A percentile compares a stretch with the other conserved stretches of the same genome.
Conservation (phyloP, 2,888 invertebrate species). For the Drosophila pegasa region DNA sequence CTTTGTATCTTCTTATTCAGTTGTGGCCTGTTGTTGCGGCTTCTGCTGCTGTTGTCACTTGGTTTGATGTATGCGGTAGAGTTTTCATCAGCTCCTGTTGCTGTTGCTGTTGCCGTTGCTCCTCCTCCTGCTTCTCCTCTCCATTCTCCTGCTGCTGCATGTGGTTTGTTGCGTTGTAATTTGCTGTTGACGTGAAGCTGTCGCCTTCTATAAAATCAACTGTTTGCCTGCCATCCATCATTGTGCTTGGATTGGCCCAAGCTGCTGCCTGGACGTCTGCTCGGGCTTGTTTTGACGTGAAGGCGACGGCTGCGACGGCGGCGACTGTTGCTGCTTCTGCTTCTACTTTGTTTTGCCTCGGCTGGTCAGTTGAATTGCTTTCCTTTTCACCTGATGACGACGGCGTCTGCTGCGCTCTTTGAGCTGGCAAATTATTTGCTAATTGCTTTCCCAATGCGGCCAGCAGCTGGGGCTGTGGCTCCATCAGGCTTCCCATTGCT, state of each 20-base stretch:
- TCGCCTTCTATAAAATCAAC: conserved; percentile 80
- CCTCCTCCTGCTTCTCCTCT: conserved; percentile 8
- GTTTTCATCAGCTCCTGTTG: conserved; percentile 67
- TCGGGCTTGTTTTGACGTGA: conserved; percentile 71
- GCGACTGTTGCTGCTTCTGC: conserved; percentile 4
- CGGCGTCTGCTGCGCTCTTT: conserved; percentile 36
- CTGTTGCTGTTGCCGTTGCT: conserved; percentile 6
- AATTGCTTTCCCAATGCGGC: conserved; percentile 61
- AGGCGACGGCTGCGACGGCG: conserved; percentile 28
- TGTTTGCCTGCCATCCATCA: conserved; percentile 79
- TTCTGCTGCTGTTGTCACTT: conserved; percentile 70
- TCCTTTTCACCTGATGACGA: conserved; percentile 68
- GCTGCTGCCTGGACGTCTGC: conserved; percentile 36
- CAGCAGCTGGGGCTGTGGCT: conserved; percentile 23
- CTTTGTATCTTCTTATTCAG: conserved; percentile 50
- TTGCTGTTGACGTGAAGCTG: conserved; percentile 77
- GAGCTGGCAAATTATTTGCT: conserved; percentile 73
- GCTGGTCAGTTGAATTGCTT: conserved; percentile 60
- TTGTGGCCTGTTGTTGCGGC: conserved; percentile 49
- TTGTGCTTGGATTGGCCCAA: conserved; percentile 53
- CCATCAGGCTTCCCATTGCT: conserved; percentile 16
- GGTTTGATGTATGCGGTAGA: conserved; percentile 76
- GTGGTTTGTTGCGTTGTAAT: conserved; percentile 71
- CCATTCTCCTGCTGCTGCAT: conserved; percentile 40
- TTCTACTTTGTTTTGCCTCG: conserved; percentile 34